Conservation (phyloP, 2,797 vertebrate genomes). For the Melanotaenia trifasciata region DNA sequence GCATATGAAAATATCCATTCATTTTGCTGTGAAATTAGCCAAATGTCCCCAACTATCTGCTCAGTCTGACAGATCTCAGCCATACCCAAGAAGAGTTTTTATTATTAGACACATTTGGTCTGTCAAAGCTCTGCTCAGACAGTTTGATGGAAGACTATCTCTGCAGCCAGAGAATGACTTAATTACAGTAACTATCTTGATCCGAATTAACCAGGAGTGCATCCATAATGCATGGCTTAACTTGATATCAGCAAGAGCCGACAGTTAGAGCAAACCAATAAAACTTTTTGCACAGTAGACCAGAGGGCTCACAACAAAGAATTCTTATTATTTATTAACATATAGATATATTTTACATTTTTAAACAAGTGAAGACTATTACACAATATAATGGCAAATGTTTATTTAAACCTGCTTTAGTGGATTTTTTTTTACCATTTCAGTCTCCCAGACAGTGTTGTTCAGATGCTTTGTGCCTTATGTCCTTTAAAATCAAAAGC, state of each 20-base stretch:
- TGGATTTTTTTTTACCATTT: constrained; percentile 5
- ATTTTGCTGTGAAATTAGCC: constrained; percentile 35
- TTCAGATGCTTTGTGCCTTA: background rate
- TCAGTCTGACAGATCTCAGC: constrained; percentile 38
- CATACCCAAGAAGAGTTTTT: constrained; percentile 43
- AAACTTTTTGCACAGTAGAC: background rate
- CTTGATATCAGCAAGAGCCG: constrained; percentile 32
- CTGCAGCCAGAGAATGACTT: constrained; percentile 62
- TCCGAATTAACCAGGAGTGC: constrained; percentile 59
- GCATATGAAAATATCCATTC: constrained; percentile 39
- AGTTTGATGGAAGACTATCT: constrained; percentile 68
- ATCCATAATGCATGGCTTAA: constrained; percentile 69
- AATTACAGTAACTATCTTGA: constrained; percentile 69
- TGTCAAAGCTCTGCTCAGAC: constrained; percentile 57
- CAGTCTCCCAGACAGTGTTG: constrained; percentile 4
- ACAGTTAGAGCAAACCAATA: constrained; percentile 48
- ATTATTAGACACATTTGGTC: constrained; percentile 66
- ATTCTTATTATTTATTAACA: background rate
- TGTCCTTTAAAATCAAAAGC: constrained; percentile 28
- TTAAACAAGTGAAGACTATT: background rate
- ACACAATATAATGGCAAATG: background rate
- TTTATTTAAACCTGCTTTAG: background rate
- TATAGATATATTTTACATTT: constrained; percentile 8
- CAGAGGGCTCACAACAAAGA: background rate
- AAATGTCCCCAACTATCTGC: constrained; percentile 29